A percentile compares a stretch with the other conserved stretches of the same genome.
These are phyloP conservation scores for Apolygus lucorum DNA, from an alignment of 1,140 invertebrate genomes.

Conservation along the genomic window DNA sequence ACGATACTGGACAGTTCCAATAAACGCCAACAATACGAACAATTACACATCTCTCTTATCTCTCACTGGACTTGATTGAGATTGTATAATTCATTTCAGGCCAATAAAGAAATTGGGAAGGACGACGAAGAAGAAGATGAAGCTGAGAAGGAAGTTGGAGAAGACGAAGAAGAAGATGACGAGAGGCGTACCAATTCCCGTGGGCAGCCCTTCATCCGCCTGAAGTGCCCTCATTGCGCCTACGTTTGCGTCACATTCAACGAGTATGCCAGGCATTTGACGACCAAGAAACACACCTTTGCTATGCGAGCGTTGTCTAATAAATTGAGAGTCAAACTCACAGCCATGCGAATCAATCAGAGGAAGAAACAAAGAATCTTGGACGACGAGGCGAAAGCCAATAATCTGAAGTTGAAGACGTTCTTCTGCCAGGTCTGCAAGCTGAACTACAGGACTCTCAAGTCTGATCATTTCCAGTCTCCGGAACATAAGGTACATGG, in stretches of 20 bases:
- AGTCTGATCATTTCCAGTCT: constrained; percentile 62
- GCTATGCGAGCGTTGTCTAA: constrained; percentile 60
- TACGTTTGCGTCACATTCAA: constrained; percentile 58
- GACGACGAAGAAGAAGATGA: neutral
- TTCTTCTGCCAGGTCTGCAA: constrained; percentile 69
- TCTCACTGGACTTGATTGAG: no score
- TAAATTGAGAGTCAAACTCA: constrained; percentile 57
- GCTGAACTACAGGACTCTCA: constrained; percentile 65
- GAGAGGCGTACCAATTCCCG: constrained; percentile 38
- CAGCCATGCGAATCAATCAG: constrained; percentile 62
- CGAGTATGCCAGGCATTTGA: constrained; percentile 50
- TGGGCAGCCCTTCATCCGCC: constrained; percentile 51
- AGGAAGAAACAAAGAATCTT: constrained; percentile 59
- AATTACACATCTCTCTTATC: no score
- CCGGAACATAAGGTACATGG: constrained; percentile 54
- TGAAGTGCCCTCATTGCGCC: constrained; percentile 63
- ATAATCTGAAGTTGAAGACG: constrained; percentile 47
- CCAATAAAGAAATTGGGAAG: no score
- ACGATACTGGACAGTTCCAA: no score
- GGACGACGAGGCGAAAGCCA: constrained; percentile 52
- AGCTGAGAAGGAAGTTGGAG: constrained; percentile 22
- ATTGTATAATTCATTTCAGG: no score
- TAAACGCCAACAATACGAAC: no score
- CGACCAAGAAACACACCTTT: constrained; percentile 55
- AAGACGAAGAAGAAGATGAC: neutral